A percentile compares a stretch with the other conserved stretches of the same genome.
phyloP scores from a whole-genome alignment of 2,888 invertebrate genomes.

The Ectobius pallidus region DNA sequence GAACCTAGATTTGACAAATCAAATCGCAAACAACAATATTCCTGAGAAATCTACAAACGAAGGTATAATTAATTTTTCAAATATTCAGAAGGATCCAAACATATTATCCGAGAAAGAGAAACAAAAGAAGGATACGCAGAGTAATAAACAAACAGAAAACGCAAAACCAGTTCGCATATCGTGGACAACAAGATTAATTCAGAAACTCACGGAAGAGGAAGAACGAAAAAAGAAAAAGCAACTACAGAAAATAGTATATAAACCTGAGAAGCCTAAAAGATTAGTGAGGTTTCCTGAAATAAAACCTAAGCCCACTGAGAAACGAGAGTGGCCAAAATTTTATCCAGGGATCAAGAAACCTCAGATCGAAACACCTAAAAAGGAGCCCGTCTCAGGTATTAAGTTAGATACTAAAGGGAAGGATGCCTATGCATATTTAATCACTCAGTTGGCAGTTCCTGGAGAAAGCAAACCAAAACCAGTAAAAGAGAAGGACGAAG shows the following conservation, averaged over 20 bases:
- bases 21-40: too few species aligned
- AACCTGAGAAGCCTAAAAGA: neutral
- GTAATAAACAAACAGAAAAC: constrained; percentile 2
- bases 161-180: constrained; percentile 33
- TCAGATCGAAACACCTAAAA: neutral
- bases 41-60: too few species aligned
- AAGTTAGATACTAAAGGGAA: constrained; percentile 12
- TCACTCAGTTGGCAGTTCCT: neutral
- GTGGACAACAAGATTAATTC: constrained; percentile 42
- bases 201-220: constrained; percentile 40
- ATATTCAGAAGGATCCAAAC: too few species aligned
- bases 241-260: neutral
- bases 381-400: constrained; percentile 15
- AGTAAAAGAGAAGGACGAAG: neutral
- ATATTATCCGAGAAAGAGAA: too few species aligned
- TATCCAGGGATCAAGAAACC: neutral
- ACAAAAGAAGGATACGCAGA: too few species aligned
- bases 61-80: too few species aligned
- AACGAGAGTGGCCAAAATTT: neutral
- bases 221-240: constrained; percentile 13
- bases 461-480: neutral
- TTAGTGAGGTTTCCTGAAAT: constrained; percentile 34
- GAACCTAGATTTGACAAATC: too few species aligned
- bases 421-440: constrained; percentile 10
- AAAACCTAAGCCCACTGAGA: constrained; percentile 2